Evolutionary conservation across 2,113 vertebrate genomes (phyloP), one percentile per base, ranked within the genome.

Genomic region (Sceloporus undulatus): DNA sequence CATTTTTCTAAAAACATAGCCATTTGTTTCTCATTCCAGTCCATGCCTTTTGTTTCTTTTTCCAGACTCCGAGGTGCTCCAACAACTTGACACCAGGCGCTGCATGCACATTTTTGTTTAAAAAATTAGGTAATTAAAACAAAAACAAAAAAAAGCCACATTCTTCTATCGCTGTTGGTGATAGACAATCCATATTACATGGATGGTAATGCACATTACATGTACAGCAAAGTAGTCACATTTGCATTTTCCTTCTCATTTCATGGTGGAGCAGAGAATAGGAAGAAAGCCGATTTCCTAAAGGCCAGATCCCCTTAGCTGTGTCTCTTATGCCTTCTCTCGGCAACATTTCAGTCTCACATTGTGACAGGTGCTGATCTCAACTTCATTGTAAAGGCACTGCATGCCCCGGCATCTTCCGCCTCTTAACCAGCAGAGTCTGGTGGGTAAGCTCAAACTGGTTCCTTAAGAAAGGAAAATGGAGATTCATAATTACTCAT

Each of bases 361-460:
- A 2, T 85, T 9, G 74, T 85, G 66, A 52, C 84, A 85, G 0
- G n/a, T 78, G 6, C 84, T 34, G 29, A 78, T 85, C 40, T 85
- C 59, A 3, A 52, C 23, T 76, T 85, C 84, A 23, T 66, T 10
- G 16, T 66, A 42, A 27, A 19, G n/a, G 42, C 84, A 85, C 1
- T n/a, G 84, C 2, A 3, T 25, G 18, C 62, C 27, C 8, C 74
- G 84, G 25, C 84, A 85, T 48, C 27, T 48, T 19, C 84, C 84
- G 1, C 9, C 25, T 77, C 59, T 77, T n/a, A 29, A 25, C 84
- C 84, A 78, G 40, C 84, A 85, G 40, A 27, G 7, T 56, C 84
- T 77, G 59, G 59, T 25, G 6, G 40, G 27, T 11, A 48, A 27
- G 18, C 48, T 85, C 56, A 66, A 2, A 48, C 25, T 10, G 25